A percentile compares a stretch with the other conserved stretches of the same genome.
These are phyloP conservation scores for Octodonta nipae DNA, from an alignment of 2,888 invertebrate genomes.

Conservation along the genomic window DNA sequence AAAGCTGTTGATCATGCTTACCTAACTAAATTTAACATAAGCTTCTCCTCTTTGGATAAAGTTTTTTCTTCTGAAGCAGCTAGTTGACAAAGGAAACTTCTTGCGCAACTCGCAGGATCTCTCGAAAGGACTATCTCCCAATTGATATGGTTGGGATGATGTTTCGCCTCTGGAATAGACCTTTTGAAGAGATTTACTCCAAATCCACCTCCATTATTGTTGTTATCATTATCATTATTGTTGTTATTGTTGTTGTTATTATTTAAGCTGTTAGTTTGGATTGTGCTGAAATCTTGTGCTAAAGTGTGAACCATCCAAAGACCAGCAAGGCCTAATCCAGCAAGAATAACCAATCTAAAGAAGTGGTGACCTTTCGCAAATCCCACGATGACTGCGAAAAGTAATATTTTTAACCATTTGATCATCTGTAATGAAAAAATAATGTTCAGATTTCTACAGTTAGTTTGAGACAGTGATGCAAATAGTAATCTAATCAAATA, in stretches of 20 bases:
- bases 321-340: conserved; percentile 35
- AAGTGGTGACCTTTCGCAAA: conserved; percentile 32
- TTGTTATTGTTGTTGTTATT: conserved; percentile 9
- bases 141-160: conserved; percentile 19
- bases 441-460: no score
- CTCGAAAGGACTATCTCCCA: conserved; percentile 30
- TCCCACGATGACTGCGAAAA: conserved; percentile 20
- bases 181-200: no score
- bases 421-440: no score
- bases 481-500: no score
- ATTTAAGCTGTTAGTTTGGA: conserved; percentile 14
- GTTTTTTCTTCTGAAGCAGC: conserved; percentile 26
- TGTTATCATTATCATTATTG: conserved; percentile 6
- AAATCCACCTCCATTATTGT: no score
- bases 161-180: conserved; percentile 3
- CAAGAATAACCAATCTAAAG: conserved; percentile 32
- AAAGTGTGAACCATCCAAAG: conserved; percentile 37
- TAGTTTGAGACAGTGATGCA: no score
- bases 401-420: conserved; percentile 15
- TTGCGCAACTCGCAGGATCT: conserved; percentile 36
- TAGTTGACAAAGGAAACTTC: conserved; percentile 36
- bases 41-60: conserved; percentile 24
- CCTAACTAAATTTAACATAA: conserved; percentile 27
- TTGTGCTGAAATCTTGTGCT: conserved; percentile 35
- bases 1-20: no score